phyloP scores from a whole-genome alignment of 2,888 invertebrate species.

The Myathropa florea region DNA sequence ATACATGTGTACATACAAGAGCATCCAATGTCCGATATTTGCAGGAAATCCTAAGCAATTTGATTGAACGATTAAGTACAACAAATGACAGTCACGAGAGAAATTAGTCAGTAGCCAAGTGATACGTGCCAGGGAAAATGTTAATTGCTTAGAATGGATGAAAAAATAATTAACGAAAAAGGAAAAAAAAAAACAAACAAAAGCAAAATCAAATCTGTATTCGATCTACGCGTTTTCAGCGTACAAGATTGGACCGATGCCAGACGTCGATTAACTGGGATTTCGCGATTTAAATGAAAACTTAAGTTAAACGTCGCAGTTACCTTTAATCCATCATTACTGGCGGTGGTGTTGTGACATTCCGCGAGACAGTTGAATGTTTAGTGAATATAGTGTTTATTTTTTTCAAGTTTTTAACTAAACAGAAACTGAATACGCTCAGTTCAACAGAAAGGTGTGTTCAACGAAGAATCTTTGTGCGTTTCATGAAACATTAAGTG shows the following conservation, averaged over 20 bases:
- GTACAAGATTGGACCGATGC: constrained; percentile 49
- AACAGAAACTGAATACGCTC: background rate
- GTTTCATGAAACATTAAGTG: no score
- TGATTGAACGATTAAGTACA: constrained; percentile 54
- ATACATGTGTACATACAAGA: background rate
- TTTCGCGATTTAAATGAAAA: constrained; percentile 56
- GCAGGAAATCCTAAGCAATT: constrained; percentile 5
- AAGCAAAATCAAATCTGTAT: constrained; percentile 11
- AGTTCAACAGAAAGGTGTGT: background rate
- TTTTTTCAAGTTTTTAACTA: background rate
- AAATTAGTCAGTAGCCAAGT: constrained; percentile 20
- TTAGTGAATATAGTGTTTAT: constrained; percentile 8
- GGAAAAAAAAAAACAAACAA: background rate
- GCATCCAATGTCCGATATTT: background rate
- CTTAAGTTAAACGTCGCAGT: constrained; percentile 44
- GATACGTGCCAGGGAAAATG: constrained; percentile 51
- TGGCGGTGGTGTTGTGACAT: constrained; percentile 52
- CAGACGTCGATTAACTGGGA: constrained; percentile 29
- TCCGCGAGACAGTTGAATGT: background rate
- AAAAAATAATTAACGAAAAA: constrained; percentile 42
- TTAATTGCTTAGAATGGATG: constrained; percentile 56
- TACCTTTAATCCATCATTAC: constrained; percentile 58
- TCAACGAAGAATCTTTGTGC: background rate
- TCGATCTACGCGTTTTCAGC: constrained; percentile 35
- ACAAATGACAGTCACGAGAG: constrained; percentile 45